phyloP scores from a whole-genome alignment of 2,113 vertebrate genomes.

The Strix aluco region DNA sequence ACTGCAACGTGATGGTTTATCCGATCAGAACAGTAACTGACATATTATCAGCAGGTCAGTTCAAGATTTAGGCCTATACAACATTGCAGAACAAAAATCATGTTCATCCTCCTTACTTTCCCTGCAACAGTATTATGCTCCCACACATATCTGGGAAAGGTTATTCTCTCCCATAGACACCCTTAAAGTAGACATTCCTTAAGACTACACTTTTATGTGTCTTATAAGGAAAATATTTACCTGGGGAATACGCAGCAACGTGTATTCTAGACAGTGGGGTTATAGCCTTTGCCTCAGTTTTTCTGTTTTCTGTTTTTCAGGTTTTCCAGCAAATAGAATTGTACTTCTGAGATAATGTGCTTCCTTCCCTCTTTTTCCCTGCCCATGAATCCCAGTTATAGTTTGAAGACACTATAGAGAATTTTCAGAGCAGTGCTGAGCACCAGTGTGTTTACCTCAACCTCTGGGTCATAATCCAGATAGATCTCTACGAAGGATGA shows the following conservation, averaged over 20 bases:
- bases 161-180: neutral
- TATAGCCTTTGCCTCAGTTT: neutral
- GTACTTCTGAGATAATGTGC: neutral
- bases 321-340: neutral
- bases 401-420: neutral
- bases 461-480: neutral
- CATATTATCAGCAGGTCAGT: neutral
- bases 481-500: neutral
- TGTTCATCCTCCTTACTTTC: neutral
- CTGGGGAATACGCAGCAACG: neutral
- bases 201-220: neutral
- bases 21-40: neutral
- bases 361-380: neutral
- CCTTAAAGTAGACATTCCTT: neutral
- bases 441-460: neutral
- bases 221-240: neutral
- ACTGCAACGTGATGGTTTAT: neutral
- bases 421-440: neutral
- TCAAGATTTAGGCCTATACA: neutral
- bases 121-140: neutral
- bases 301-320: neutral
- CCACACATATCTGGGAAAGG: neutral
- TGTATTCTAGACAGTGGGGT: neutral
- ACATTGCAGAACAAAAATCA: neutral
- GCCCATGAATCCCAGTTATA: neutral